Percentiles rank a stretch among this genome's conserved stretches.
Conservation (phyloP, 2,797 vertebrate species). For the Todus mexicanus region DNA sequence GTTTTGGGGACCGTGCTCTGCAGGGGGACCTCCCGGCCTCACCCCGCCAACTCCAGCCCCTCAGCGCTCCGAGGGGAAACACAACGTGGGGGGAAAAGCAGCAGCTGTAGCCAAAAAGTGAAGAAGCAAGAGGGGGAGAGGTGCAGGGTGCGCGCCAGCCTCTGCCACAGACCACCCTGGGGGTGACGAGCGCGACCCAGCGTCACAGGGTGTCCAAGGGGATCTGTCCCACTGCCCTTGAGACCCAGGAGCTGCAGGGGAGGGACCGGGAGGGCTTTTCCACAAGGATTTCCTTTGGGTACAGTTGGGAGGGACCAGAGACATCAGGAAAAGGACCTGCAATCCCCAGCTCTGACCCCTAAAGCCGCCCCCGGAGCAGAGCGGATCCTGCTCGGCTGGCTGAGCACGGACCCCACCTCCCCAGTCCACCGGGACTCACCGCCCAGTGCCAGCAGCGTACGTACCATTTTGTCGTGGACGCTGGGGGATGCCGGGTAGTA, state of each 20-base stretch:
- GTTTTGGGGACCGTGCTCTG: neutral
- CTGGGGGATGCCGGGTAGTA: conserved; percentile 90
- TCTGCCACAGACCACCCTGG: neutral
- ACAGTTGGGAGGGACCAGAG: neutral
- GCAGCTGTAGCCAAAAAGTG: conserved; percentile 12
- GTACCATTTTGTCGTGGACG: conserved; percentile 92
- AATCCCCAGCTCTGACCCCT: neutral
- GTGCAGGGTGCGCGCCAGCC: neutral
- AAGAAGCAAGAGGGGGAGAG: neutral
- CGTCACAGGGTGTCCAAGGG: neutral
- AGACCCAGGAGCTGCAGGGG: neutral
- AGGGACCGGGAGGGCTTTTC: neutral
- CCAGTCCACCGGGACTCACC: rapidly evolving
- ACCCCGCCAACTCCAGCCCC: neutral
- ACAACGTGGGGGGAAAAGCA: neutral
- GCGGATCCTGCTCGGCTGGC: neutral
- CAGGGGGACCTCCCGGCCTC: neutral
- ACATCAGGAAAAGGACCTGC: neutral
- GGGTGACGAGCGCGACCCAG: neutral
- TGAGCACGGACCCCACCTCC: neutral
- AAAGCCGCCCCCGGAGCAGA: neutral
- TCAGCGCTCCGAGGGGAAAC: neutral
- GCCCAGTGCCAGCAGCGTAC: neutral
- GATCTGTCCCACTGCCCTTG: neutral
- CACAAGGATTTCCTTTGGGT: neutral